Percentiles rank a stretch among this genome's conserved stretches.
phyloP scores from a whole-genome alignment of 2,797 vertebrate genomes.

The Alfaro cultratus region DNA sequence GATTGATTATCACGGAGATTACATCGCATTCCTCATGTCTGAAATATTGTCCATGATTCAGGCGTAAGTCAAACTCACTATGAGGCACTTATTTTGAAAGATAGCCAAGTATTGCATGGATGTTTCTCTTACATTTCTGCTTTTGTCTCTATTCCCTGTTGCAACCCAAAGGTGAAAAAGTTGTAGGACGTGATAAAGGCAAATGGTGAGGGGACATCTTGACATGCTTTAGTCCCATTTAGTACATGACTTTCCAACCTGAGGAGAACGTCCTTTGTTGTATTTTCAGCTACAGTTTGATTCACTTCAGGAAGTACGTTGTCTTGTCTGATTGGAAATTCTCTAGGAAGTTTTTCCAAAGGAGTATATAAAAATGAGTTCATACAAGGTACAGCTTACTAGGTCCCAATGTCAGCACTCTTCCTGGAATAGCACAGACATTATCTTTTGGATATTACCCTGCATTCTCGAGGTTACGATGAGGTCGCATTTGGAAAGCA shows the following conservation, averaged over 20 bases:
- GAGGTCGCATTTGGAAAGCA: conserved; percentile 40
- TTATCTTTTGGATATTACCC: conserved; percentile 2
- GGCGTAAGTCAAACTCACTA: not conserved
- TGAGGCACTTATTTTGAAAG: not conserved
- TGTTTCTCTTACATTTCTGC: not conserved
- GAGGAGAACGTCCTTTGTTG: conserved; percentile 22
- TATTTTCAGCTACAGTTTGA: conserved; percentile 27
- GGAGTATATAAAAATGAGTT: not conserved
- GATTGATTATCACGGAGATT: not conserved
- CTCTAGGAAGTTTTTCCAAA: not conserved
- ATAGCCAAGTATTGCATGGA: not conserved
- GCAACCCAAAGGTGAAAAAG: not conserved
- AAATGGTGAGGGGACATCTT: not conserved
- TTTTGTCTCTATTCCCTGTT: not conserved
- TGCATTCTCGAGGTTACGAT: not conserved
- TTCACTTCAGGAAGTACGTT: conserved; percentile 31
- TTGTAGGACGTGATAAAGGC: not conserved
- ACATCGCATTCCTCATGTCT: not conserved
- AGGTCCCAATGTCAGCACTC: not conserved
- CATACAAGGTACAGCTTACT: not conserved
- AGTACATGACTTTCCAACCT: not conserved
- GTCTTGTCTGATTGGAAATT: conserved; percentile 18
- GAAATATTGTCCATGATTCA: not conserved
- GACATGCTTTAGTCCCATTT: not conserved
- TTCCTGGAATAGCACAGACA: not conserved